A percentile compares a stretch with the other conserved stretches of the same genome.
phyloP scores from a whole-genome alignment of 2,888 invertebrate genomes.

The Tinea trinotella region DNA sequence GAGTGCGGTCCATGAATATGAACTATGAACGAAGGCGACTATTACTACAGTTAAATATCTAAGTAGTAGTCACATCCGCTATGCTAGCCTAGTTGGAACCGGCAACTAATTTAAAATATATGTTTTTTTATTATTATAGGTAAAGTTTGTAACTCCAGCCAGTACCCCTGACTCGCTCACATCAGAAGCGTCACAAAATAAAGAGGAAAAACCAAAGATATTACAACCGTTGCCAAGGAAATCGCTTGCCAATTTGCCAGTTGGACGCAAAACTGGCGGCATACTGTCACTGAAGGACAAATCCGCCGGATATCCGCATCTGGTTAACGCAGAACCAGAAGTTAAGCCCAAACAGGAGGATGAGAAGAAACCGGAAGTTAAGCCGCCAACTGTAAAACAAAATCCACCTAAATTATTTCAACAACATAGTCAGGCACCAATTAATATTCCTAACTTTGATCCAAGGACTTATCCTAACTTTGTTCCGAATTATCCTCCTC shows the following conservation, averaged over 20 bases:
- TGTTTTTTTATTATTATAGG: slow-evolving; percentile 40
- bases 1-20: too few species aligned
- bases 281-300: slow-evolving; percentile 68
- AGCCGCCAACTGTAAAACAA: slow-evolving; percentile 33
- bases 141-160: slow-evolving; percentile 71
- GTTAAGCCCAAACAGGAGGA: slow-evolving; percentile 37
- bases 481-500: slow-evolving; percentile 48
- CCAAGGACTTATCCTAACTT: slow-evolving; percentile 40
- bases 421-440: slow-evolving; percentile 31
- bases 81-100: too few species aligned
- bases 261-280: slow-evolving; percentile 63
- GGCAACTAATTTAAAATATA: too few species aligned
- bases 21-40: too few species aligned
- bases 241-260: slow-evolving; percentile 52
- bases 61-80: too few species aligned
- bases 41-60: too few species aligned
- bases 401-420: slow-evolving; percentile 36
- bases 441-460: slow-evolving; percentile 29
- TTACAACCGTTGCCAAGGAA: slow-evolving; percentile 45
- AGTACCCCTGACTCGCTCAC: slow-evolving; percentile 49
- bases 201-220: slow-evolving; percentile 46
- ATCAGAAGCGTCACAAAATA: slow-evolving; percentile 29
- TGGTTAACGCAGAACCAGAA: slow-evolving; percentile 56
- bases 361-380: slow-evolving; percentile 40
- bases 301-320: slow-evolving; percentile 64